Conservation (phyloP, 1,140 invertebrate species). For the Phymorhynchus buccinoides region DNA sequence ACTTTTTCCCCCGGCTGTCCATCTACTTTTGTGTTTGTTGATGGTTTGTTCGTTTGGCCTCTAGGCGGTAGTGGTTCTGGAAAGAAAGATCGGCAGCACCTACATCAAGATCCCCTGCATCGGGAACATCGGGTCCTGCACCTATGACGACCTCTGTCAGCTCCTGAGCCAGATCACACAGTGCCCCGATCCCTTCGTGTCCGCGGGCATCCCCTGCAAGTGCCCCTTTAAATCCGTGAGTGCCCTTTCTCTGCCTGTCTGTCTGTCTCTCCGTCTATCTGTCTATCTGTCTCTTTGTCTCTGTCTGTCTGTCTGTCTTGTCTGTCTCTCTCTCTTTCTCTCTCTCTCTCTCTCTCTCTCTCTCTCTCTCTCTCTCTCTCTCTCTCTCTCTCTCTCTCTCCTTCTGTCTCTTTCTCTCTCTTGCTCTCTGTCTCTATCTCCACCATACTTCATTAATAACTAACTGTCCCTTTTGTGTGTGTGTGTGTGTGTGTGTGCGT, state of each 20-base stretch:
- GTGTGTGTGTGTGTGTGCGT: no score
- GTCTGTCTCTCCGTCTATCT: background rate
- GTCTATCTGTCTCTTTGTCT: background rate
- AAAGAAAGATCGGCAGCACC: slow-evolving; percentile 40
- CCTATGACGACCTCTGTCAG: slow-evolving; percentile 54
- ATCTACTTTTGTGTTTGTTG: no score
- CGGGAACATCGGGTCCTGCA: slow-evolving; percentile 56
- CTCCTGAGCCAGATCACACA: slow-evolving; percentile 38
- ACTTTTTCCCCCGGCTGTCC: no score
- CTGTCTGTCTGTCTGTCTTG: background rate
- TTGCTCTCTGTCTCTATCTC: no score
- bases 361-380: no score
- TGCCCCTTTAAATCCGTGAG: slow-evolving; percentile 57
- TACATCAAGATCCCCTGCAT: slow-evolving; percentile 57
- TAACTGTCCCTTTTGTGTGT: no score
- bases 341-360: no score
- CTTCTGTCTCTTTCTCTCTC: no score
- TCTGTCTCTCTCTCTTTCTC: no score
- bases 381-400: no score
- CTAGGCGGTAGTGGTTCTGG: slow-evolving; percentile 31
- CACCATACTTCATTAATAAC: no score
- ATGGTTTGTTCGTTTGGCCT: no score
- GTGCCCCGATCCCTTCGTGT: slow-evolving; percentile 49
- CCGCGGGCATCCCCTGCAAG: slow-evolving; percentile 49
- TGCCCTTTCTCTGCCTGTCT: background rate